These are phyloP conservation scores for Idris sp. DNA, from an alignment of 1,140 invertebrate species.

Conservation along the genomic window DNA sequence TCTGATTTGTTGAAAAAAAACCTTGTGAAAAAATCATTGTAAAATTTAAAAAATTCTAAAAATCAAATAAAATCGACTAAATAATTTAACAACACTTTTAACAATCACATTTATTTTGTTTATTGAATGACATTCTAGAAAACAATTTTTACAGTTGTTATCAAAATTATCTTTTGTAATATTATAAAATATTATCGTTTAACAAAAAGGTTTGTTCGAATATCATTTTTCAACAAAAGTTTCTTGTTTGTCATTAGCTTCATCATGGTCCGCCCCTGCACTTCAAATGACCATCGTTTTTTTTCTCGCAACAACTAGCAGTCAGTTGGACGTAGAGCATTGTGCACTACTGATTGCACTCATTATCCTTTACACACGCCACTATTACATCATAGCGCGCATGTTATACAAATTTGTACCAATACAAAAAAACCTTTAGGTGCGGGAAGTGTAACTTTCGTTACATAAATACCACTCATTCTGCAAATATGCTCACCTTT, in stretches of 20 bases:
- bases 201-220: no score
- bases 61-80: no score
- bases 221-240: no score
- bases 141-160: no score
- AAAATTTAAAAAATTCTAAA: no score
- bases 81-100: no score
- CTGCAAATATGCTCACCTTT: slow-evolving; percentile 46
- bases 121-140: no score
- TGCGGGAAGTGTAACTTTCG: slow-evolving; percentile 34
- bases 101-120: no score
- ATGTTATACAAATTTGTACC: slow-evolving; percentile 60
- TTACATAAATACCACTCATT: slow-evolving; percentile 56
- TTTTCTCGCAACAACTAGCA: slow-evolving; percentile 31
- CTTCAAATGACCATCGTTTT: slow-evolving; percentile 18
- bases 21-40: no score
- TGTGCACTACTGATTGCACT: slow-evolving; percentile 50
- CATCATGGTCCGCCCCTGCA: slow-evolving; percentile 34
- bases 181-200: no score
- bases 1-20: no score
- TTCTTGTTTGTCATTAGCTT: neutral
- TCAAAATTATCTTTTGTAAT: no score
- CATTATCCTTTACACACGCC: slow-evolving; percentile 57
- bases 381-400: slow-evolving; percentile 41
- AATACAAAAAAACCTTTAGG: slow-evolving; percentile 47
- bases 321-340: slow-evolving; percentile 27